phyloP scores from a whole-genome alignment of 1,140 invertebrate species.

The Drosophila arizonae region DNA sequence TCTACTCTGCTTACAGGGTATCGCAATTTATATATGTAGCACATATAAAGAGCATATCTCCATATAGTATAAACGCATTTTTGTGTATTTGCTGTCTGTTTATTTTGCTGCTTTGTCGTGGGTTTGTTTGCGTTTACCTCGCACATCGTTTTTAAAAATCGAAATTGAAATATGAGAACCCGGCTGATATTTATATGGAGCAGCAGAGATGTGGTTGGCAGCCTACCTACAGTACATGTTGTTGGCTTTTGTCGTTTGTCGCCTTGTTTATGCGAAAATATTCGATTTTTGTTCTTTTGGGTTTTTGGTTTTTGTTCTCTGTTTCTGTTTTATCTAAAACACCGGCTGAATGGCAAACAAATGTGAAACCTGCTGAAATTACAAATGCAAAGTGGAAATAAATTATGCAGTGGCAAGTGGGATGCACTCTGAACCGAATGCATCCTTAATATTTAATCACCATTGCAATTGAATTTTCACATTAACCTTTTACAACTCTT shows the following conservation, averaged over 20 bases:
- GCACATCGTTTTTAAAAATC: constrained; percentile 79
- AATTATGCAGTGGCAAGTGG: neutral
- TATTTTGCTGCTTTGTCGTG: constrained; percentile 62
- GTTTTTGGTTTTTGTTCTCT: too few species aligned
- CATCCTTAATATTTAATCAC: constrained; percentile 16
- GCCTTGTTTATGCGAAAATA: constrained; percentile 67
- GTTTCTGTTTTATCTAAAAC: constrained; percentile 28
- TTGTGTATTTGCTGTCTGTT: constrained; percentile 65
- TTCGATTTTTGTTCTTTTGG: constrained; percentile 18
- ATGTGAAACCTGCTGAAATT: constrained; percentile 3
- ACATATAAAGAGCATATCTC: constrained; percentile 34
- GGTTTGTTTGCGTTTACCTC: constrained; percentile 66
- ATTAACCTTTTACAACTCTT: neutral
- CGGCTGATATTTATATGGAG: constrained; percentile 35
- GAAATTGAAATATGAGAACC: constrained; percentile 78
- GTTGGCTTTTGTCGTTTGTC: constrained; percentile 38
- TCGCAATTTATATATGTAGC: neutral
- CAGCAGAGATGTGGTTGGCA: neutral
- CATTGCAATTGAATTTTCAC: neutral
- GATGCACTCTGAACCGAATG: constrained; percentile 6
- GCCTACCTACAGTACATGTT: constrained; percentile 4
- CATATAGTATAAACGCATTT: constrained; percentile 36
- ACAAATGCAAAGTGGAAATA: constrained; percentile 24
- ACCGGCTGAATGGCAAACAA: constrained; percentile 4
- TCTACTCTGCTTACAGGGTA: constrained; percentile 16